A percentile compares a stretch with the other conserved stretches of the same genome.
These are phyloP conservation scores for Troides helena DNA, from an alignment of 2,888 invertebrate species.

Conservation along the genomic window DNA sequence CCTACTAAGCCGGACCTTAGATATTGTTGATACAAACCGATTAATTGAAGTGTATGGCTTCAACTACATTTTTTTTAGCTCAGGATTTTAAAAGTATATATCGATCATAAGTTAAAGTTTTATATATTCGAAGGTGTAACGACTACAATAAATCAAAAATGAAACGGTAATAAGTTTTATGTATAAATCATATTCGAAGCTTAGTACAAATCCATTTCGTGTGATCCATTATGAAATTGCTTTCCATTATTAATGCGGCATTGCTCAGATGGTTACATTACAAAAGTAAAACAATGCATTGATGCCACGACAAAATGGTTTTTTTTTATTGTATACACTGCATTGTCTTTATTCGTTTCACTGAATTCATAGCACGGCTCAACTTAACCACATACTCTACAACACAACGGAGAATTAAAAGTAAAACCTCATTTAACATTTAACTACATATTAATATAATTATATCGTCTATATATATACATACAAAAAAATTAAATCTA, in stretches of 20 bases:
- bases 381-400: too few species aligned
- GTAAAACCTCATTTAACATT: too few species aligned
- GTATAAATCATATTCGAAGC: neutral
- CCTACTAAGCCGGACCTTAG: too few species aligned
- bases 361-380: neutral
- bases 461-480: too few species aligned
- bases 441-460: too few species aligned
- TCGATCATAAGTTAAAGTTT: too few species aligned
- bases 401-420: too few species aligned
- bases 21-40: too few species aligned
- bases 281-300: conserved; percentile 4
- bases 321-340: neutral
- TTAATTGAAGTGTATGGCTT: too few species aligned
- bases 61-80: too few species aligned
- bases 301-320: neutral
- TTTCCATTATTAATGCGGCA: neutral
- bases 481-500: too few species aligned
- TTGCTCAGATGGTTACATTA: conserved; percentile 1
- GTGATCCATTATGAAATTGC: conserved; percentile 4
- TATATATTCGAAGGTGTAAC: neutral
- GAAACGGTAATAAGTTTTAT: neutral
- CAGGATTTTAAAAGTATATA: too few species aligned
- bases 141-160: neutral
- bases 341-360: conserved; percentile 1
- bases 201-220: neutral